These are phyloP conservation scores for Callyntrura sp. DNA, from an alignment of 2,888 invertebrate genomes.

Conservation along the genomic window DNA sequence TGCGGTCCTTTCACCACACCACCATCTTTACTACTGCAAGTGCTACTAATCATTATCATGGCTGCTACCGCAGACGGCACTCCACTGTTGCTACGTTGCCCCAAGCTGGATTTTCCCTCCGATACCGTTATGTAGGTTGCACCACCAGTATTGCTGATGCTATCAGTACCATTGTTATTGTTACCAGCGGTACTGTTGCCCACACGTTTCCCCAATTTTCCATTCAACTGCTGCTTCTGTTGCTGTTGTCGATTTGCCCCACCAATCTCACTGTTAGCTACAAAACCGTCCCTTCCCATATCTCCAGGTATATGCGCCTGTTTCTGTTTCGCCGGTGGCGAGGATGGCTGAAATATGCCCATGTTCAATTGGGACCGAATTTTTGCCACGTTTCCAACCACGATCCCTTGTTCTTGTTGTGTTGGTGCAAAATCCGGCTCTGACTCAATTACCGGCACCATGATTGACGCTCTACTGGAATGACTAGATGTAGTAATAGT, in stretches of 20 bases:
- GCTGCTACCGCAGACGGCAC: constrained; percentile 53
- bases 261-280: not conserved
- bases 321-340: not conserved
- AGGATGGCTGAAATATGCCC: constrained; percentile 63
- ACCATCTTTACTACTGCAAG: not conserved
- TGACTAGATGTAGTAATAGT: constrained; percentile 75
- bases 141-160: constrained; percentile 17
- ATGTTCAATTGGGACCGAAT: constrained; percentile 61
- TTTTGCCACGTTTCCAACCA: constrained; percentile 48
- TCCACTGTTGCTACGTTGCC: constrained; percentile 62
- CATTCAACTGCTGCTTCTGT: constrained; percentile 20
- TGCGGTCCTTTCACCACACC: constrained; percentile 48
- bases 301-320: constrained; percentile 52
- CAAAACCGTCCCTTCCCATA: not conserved
- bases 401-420: constrained; percentile 2
- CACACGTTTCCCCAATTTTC: constrained; percentile 33
- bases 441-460: constrained; percentile 71
- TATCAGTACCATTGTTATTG: not conserved
- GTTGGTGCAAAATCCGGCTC: constrained; percentile 17
- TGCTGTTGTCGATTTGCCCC: not conserved
- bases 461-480: constrained; percentile 71
- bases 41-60: constrained; percentile 77
- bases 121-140: constrained; percentile 67
- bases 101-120: constrained; percentile 72
- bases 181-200: not conserved